These are phyloP conservation scores for Peromyscus leucopus DNA, from an alignment of 2,113 vertebrate species.

Conservation along the genomic window DNA sequence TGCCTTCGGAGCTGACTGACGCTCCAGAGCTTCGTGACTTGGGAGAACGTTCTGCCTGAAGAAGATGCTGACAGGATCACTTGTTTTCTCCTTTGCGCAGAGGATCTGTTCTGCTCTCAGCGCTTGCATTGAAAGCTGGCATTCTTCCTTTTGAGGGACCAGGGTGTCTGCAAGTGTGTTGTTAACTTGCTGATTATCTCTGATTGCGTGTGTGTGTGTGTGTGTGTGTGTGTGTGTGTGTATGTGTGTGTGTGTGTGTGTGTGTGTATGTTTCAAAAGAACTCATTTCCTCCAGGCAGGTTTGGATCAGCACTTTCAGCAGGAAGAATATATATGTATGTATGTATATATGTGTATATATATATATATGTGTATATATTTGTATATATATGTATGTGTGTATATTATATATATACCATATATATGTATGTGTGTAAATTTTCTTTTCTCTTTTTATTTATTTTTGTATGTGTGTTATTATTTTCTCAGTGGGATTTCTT, in stretches of 20 bases:
- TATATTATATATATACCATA: neutral
- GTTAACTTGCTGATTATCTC: conserved; percentile 81
- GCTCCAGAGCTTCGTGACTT: conserved; percentile 43
- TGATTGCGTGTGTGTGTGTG: conserved; percentile 78
- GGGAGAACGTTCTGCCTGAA: conserved; percentile 73
- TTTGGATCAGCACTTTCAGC: conserved; percentile 82
- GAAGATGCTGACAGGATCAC: conserved; percentile 78
- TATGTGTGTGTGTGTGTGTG: neutral
- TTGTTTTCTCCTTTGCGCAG: conserved; percentile 64
- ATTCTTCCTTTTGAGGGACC: conserved; percentile 79
- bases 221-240: conserved; percentile 56
- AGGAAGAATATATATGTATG: conserved; percentile 12
- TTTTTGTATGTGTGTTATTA: conserved; percentile 41
- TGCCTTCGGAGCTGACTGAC: conserved; percentile 61
- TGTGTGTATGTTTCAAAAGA: conserved; percentile 71
- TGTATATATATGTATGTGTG: neutral
- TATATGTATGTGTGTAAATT: conserved; percentile 51
- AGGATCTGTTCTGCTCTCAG: conserved; percentile 75
- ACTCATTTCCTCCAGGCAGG: conserved; percentile 83
- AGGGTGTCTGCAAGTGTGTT: conserved; percentile 73
- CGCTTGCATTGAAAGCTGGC: conserved; percentile 64
- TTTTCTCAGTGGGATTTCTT: conserved; percentile 71
- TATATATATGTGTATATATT: neutral
- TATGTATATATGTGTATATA: neutral
- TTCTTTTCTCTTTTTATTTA: conserved; percentile 12